A percentile compares a stretch with the other conserved stretches of the same genome.
Evolutionary conservation across 2,888 invertebrate species (phyloP).

Genomic region (Dilophus febrilis): DNA sequence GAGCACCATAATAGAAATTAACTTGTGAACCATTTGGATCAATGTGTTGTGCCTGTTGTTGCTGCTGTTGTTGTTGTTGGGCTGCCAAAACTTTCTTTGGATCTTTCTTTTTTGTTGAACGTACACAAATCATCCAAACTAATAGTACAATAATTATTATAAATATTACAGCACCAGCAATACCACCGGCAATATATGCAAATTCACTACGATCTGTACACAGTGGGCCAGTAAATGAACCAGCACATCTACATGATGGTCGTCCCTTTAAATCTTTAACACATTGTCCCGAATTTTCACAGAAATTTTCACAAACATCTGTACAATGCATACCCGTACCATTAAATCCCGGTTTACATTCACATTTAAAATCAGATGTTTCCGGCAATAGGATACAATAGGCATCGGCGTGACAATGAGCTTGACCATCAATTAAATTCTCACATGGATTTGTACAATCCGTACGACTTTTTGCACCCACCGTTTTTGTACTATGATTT

Average conservation of each 20-base stretch:
- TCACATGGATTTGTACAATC: slow-evolving; percentile 88
- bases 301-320: slow-evolving; percentile 71
- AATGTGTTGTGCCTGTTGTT: too few species aligned
- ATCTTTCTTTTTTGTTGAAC: slow-evolving; percentile 73
- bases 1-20: slow-evolving; percentile 90
- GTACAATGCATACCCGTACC: slow-evolving; percentile 67
- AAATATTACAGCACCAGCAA: slow-evolving; percentile 84
- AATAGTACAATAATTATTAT: slow-evolving; percentile 82
- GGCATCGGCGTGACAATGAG: slow-evolving; percentile 76
- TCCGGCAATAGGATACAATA: slow-evolving; percentile 71
- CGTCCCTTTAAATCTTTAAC: slow-evolving; percentile 68
- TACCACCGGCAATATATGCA: slow-evolving; percentile 86
- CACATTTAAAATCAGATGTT: slow-evolving; percentile 72
- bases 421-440: slow-evolving; percentile 52
- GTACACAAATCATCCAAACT: slow-evolving; percentile 95
- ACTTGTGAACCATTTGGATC: slow-evolving; percentile 88
- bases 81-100: slow-evolving; percentile 82
- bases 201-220: slow-evolving; percentile 87
- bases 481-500: slow-evolving; percentile 72
- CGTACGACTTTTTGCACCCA: slow-evolving; percentile 62
- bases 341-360: slow-evolving; percentile 86
- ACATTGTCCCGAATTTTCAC: slow-evolving; percentile 80
- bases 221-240: slow-evolving; percentile 79
- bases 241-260: slow-evolving; percentile 76
- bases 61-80: too few species aligned